These are phyloP conservation scores for Cryptophagus acutangulus DNA, from an alignment of 2,888 invertebrate species.

Conservation along the genomic window DNA sequence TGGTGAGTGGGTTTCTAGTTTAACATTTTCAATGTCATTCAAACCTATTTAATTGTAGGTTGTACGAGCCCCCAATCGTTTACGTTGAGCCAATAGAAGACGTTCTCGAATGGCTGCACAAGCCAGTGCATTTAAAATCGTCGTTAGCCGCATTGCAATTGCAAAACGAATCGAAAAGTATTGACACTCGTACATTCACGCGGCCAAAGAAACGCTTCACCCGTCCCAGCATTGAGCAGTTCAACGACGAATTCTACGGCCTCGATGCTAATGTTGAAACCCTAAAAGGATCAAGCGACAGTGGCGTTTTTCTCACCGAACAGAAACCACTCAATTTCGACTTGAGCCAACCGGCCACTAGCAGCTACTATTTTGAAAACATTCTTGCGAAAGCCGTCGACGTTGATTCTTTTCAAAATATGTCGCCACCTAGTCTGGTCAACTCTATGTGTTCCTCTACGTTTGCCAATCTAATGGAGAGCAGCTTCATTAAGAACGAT, in stretches of 20 bases:
- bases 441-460: constrained; percentile 52
- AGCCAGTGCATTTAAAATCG: constrained; percentile 6
- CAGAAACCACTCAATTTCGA: constrained; percentile 41
- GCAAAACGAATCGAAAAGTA: constrained; percentile 33
- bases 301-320: constrained; percentile 15
- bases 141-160: constrained; percentile 3
- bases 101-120: constrained; percentile 22
- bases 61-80: constrained; percentile 17
- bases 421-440: constrained; percentile 57
- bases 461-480: constrained; percentile 48
- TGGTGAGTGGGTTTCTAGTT: constrained; percentile 49
- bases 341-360: constrained; percentile 39
- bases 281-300: constrained; percentile 12
- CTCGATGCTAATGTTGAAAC: constrained; percentile 19
- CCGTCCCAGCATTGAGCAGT: constrained; percentile 58
- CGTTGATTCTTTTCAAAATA: constrained; percentile 51
- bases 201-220: constrained; percentile 59
- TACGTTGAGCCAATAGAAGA: constrained; percentile 15
- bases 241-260: constrained; percentile 33
- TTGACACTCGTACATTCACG: constrained; percentile 67
- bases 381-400: constrained; percentile 45
- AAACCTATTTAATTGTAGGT: constrained; percentile 19
- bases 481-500: constrained; percentile 45
- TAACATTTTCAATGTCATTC: neutral
- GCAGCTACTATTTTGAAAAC: constrained; percentile 42